These are phyloP conservation scores for Idaea biselata DNA, from an alignment of 2,888 invertebrate species.

Conservation along the genomic window DNA sequence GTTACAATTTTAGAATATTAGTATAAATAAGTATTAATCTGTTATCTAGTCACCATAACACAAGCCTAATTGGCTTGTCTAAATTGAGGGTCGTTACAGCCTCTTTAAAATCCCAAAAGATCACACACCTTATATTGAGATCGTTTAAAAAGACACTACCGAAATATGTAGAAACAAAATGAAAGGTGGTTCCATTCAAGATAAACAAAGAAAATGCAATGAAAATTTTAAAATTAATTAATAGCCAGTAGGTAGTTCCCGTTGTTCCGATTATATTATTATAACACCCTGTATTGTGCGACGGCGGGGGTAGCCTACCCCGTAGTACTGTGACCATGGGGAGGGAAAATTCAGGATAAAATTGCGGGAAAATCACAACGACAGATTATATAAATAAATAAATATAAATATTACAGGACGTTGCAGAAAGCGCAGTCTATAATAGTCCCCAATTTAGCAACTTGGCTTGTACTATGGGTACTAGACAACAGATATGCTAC, in stretches of 20 bases:
- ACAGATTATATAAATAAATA: background rate
- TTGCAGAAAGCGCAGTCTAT: too few species aligned
- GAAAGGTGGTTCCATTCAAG: background rate
- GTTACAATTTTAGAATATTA: too few species aligned
- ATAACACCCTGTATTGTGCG: conserved; percentile 56
- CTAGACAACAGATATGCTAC: too few species aligned
- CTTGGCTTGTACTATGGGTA: too few species aligned
- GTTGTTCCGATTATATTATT: conserved; percentile 75
- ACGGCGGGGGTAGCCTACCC: conserved; percentile 17
- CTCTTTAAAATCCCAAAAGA: too few species aligned
- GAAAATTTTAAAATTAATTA: conserved; percentile 79
- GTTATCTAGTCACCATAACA: background rate
- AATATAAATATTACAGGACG: too few species aligned
- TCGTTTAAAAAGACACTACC: background rate
- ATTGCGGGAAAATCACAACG: background rate
- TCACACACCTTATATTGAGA: background rate
- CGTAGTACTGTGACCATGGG: background rate
- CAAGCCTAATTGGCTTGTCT: background rate
- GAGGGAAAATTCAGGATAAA: too few species aligned
- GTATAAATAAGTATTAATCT: too few species aligned
- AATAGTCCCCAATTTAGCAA: too few species aligned
- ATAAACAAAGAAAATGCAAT: conserved; percentile 36
- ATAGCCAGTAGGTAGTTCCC: conserved; percentile 59
- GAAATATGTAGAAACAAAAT: background rate
- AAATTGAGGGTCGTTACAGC: too few species aligned